Base-by-base conservation (phyloP, 2,113 vertebrate genomes). In the Ptilorrhoa leucosticta region DNA sequence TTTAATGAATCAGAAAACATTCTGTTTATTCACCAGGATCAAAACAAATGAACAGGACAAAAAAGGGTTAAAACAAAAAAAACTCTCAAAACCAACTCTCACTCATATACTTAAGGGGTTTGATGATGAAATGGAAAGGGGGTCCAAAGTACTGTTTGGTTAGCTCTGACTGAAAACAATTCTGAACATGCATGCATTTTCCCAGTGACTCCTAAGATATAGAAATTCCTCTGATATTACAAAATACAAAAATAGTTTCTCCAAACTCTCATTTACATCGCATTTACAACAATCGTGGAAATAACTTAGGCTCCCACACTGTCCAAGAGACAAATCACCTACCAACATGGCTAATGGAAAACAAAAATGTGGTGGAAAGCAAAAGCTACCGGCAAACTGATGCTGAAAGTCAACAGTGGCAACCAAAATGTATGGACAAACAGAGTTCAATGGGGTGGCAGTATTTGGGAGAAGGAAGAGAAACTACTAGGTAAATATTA, bases 231-330 rank as follows among this genome's bases (percentile, higher is more conserved):
- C 97, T 98, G 97, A 98, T 98, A 98, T 98, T 98, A 98, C 98
- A 98, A 98, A 98, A 98, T 98, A 98, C 98, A 98, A 98, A 98
- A 98, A 98, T 98, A 98, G 98, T 98, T 98, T 98, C 97, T 98
- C 97, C 98, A 98, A 99, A 99, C 98, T 98, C 98, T 99, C 98
- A 99, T 99, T 99, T 99, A 99, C 99, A 99, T 98, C 94, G 98
- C 99, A 99, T 99, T 98, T 99, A 99, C 98, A 98, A 97, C 97
- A 95, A 97, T 96, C 96, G 94, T 76, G 97, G 97, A 97, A 98
- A 98, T 98, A 98, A 98, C 97, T 98, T 98, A 98, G 90, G 93
- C 88, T 97, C 95, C 97, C 94, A 96, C 95, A 87, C 96, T 97
- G 97, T 96, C 96, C 88, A 83, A 97, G 96, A 96, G 97, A 96